A percentile compares a stretch with the other conserved stretches of the same genome.
Evolutionary conservation across 2,797 vertebrate species (phyloP).

Genomic region (Chanos chanos): DNA sequence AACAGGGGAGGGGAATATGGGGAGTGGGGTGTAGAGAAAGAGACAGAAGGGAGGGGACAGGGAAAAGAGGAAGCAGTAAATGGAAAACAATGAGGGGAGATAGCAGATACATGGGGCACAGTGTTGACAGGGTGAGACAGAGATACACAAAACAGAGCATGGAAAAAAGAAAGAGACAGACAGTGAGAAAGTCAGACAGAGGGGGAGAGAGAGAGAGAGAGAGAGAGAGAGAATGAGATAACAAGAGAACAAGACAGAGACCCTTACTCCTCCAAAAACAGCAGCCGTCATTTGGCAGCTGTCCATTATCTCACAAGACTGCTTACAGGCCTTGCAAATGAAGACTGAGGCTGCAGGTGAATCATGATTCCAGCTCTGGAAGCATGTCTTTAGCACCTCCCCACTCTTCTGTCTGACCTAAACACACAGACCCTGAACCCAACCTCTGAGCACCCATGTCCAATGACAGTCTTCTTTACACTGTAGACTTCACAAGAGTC

Average conservation of each 20-base stretch:
- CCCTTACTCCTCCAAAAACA: slow-evolving; percentile 37
- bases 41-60: slow-evolving; percentile 6
- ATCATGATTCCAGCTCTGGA: slow-evolving; percentile 45
- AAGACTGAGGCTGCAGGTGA: slow-evolving; percentile 62
- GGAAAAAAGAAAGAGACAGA: slow-evolving; percentile 12
- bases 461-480: neutral
- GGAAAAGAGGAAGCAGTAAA: slow-evolving; percentile 12
- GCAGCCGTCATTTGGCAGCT: slow-evolving; percentile 61
- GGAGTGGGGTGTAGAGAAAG: neutral
- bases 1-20: slow-evolving; percentile 17
- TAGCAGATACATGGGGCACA: slow-evolving; percentile 18
- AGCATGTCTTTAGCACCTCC: slow-evolving; percentile 13
- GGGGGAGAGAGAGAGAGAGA: slow-evolving; percentile 7
- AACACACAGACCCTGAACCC: neutral
- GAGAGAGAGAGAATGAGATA: slow-evolving; percentile 23
- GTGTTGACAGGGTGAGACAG: slow-evolving; percentile 12
- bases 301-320: slow-evolving; percentile 70
- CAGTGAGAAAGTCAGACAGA: slow-evolving; percentile 5
- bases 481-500: neutral
- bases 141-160: neutral
- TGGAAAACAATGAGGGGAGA: slow-evolving; percentile 9
- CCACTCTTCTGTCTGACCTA: no score
- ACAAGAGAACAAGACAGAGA: slow-evolving; percentile 2
- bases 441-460: no score
- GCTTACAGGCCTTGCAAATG: slow-evolving; percentile 68